These are phyloP conservation scores for Danio rerio DNA, from an alignment of 2,113 vertebrate genomes.

Conservation along the genomic window GRCz12tu NC_133196.1:12097001-12097500, in stretches of 20 bases:
- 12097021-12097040: slow-evolving; percentile 5
- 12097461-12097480: too few relatives aligned
- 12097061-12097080: neutral
- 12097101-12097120: too few relatives aligned
- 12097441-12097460: neutral
- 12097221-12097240: neutral
- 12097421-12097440: neutral
- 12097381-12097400: neutral
- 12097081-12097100: neutral
- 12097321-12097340: neutral
- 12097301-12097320: neutral
- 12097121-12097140: too few relatives aligned
- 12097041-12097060: neutral
- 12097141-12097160: too few relatives aligned
- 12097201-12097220: too few relatives aligned
- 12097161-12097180: too few relatives aligned
- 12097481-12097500: too few relatives aligned
- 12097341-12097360: neutral
- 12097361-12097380: neutral
- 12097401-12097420: neutral
- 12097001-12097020: slow-evolving; percentile 29
- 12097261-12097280: neutral
- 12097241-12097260: neutral
- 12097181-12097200: too few relatives aligned
- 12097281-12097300: neutral